A percentile compares a stretch with the other conserved stretches of the same genome.
phyloP scores from a whole-genome alignment of 2,113 vertebrate species.

The Salvelinus namaycush region DNA sequence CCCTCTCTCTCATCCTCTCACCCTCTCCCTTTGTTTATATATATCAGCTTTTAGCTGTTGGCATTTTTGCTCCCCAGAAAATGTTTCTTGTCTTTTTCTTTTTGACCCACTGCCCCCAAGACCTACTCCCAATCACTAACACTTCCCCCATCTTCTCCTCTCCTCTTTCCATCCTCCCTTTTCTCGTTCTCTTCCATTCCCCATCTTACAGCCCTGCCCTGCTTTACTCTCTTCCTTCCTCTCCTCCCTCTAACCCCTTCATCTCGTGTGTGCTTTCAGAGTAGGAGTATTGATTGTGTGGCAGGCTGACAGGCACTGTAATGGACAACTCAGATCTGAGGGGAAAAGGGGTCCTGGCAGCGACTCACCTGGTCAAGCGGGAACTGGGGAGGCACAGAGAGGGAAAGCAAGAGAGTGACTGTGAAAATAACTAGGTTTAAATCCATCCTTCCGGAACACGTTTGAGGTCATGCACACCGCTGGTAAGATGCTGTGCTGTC shows the following conservation, averaged over 20 bases:
- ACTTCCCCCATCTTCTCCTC: conserved; percentile 56
- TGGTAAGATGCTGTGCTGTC: too few relatives aligned
- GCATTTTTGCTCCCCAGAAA: background rate
- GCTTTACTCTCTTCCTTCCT: background rate
- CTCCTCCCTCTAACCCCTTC: conserved; percentile 29
- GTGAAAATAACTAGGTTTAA: background rate
- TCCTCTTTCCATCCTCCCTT: background rate
- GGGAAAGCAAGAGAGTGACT: conserved; percentile 15
- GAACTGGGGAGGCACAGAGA: conserved; percentile 25
- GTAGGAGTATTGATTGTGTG: conserved; percentile 67
- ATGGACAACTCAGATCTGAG: conserved; percentile 51
- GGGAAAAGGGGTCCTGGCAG: conserved; percentile 49
- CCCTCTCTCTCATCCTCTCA: background rate
- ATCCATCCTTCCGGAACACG: background rate
- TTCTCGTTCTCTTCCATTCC: conserved; percentile 33
- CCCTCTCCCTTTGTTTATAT: background rate
- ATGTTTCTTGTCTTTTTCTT: background rate
- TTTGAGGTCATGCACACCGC: background rate
- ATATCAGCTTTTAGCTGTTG: background rate
- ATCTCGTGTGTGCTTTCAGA: conserved; percentile 61
- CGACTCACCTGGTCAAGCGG: conserved; percentile 67
- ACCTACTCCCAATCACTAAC: background rate
- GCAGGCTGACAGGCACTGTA: conserved; percentile 65
- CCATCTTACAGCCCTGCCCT: conserved; percentile 20
- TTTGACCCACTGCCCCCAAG: background rate